Evolutionary conservation across 2,888 invertebrate species (phyloP), one percentile per base, ranked within the genome.

Genomic region (Pseudococcus longispinus): DNA sequence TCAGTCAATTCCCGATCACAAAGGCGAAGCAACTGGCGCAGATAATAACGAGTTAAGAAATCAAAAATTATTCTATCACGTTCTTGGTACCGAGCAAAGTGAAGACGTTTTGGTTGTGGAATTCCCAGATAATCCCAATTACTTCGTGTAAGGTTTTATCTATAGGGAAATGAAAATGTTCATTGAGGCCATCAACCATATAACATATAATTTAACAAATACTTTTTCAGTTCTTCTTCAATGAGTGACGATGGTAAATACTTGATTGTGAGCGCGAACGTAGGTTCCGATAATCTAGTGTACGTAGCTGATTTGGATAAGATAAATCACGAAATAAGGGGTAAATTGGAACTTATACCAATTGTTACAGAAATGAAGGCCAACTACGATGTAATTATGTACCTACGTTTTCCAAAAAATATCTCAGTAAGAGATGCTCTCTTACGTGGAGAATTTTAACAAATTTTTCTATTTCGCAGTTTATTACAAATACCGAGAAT

Each of bases 11-110:
- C n/a, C n/a, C n/a, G n/a, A 95, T 80, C 94, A 95, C 90, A 92
- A 92, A 84, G 96, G 96, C 46, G 95, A 96, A 91, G 94, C 95
- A 2, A 97, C 98, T 92, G 98, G 98, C 1, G 96, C 97, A 0
- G 97, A 98, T 91, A 97, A 97, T 0, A 93, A 94, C 88, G 93
- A 94, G 89, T 96, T 95, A 91, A 93, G 95, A 90, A 94, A 97
- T 91, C 98, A 99, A 91, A 98, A 98, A 91, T 92, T 99, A 77
- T 98, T 94, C 91, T 99, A 97, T 91, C 99, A 99, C 91, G 92
- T 93, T 86, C 91, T 99, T 88, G 96, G 96, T 89, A 97, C 97
- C 46, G 92, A 94, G 15, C 98, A 98, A 90, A 92, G 93, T 0
- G 94, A 97, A 85, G 99, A 99, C 92, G 92, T 97, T 74, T 91